A percentile compares a stretch with the other conserved stretches of the same genome.
Evolutionary conservation across 2,113 vertebrate genomes (phyloP).

Genomic region (Cinclus cinclus): DNA sequence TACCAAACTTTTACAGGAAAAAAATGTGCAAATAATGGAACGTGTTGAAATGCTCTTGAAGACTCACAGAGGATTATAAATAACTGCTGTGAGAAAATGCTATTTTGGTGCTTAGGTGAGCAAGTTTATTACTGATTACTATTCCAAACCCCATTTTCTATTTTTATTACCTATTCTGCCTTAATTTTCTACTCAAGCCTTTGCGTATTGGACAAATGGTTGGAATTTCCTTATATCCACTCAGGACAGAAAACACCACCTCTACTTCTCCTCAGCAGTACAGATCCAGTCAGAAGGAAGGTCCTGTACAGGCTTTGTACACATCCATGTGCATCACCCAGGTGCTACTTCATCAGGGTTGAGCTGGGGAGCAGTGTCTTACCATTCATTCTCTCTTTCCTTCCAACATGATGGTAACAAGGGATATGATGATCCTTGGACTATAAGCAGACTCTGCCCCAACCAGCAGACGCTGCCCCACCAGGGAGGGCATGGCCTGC

Average conservation of each 20-base stretch:
- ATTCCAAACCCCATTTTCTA: not conserved
- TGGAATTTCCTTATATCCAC: not conserved
- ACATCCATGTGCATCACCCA: not conserved
- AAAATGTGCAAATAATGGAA: not conserved
- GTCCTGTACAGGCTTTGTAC: not conserved
- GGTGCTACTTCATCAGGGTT: not conserved
- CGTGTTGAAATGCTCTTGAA: not conserved
- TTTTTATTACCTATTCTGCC: not conserved
- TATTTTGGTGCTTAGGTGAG: not conserved
- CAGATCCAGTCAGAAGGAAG: not conserved
- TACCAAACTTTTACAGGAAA: not conserved
- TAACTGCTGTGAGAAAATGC: not conserved
- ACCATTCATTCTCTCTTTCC: not conserved
- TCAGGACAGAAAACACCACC: not conserved
- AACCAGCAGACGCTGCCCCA: accelerated
- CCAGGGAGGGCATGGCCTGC: not conserved
- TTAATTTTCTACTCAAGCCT: not conserved
- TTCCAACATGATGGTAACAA: not conserved
- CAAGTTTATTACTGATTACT: not conserved
- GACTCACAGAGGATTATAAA: not conserved
- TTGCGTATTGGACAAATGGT: not conserved
- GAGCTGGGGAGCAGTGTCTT: not conserved
- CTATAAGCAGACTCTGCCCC: not conserved
- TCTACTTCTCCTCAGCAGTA: not conserved
- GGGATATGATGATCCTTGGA: not conserved